A percentile compares a stretch with the other conserved stretches of the same genome.
phyloP scores from a whole-genome alignment of 2,113 vertebrate species.

The Microcebus murinus region DNA sequence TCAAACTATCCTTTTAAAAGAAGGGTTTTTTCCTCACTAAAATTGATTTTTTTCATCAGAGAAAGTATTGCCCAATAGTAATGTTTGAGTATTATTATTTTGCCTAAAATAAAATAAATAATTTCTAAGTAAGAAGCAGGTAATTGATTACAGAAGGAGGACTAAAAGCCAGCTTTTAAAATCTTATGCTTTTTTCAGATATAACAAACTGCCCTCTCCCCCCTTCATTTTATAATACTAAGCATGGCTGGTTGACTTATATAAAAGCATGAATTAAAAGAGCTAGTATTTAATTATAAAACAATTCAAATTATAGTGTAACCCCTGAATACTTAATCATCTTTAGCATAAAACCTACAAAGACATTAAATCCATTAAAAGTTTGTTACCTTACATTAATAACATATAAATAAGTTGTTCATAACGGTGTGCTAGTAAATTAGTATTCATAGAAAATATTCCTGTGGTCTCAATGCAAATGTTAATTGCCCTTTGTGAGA shows the following conservation, averaged over 20 bases:
- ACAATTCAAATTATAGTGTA: conserved; percentile 47
- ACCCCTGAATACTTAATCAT: conserved; percentile 38
- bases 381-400: conserved; percentile 23
- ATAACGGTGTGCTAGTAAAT: conserved; percentile 6
- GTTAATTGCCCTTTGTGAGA: conserved; percentile 61
- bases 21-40: neutral
- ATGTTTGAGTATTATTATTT: conserved; percentile 14
- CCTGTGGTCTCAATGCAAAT: conserved; percentile 43
- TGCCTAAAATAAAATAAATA: conserved; percentile 48
- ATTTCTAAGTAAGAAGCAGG: conserved; percentile 30
- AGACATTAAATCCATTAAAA: conserved; percentile 55
- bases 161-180: conserved; percentile 60
- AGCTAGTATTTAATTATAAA: conserved; percentile 39
- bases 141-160: conserved; percentile 45
- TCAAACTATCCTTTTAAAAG: neutral
- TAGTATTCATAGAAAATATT: conserved; percentile 63
- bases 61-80: neutral
- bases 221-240: conserved; percentile 34
- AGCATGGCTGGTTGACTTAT: conserved; percentile 21
- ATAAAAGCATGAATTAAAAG: conserved; percentile 53
- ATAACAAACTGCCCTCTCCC: neutral
- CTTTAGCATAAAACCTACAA: conserved; percentile 40
- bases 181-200: neutral
- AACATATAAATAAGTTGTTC: conserved; percentile 61
- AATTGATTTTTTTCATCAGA: conserved; percentile 11